A percentile compares a stretch with the other conserved stretches of the same genome.
These are phyloP conservation scores for Atlantisia rogersi DNA, from an alignment of 2,113 vertebrate species.

Conservation along the genomic window DNA sequence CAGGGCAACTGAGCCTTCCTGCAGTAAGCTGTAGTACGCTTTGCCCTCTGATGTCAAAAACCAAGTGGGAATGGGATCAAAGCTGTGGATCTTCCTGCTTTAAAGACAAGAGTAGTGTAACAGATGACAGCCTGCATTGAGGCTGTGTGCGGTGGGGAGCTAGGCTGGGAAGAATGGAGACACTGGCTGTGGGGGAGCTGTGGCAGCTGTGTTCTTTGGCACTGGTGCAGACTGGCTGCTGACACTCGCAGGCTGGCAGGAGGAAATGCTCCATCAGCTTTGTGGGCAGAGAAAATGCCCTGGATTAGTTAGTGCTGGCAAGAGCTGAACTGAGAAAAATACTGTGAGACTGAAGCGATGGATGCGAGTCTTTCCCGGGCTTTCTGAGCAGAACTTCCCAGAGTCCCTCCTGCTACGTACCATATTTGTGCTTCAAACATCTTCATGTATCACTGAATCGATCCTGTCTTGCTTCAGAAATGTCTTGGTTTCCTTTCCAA, in stretches of 20 bases:
- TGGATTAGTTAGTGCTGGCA: slow-evolving; percentile 28
- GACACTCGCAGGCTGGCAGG: background rate
- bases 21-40: background rate
- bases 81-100: background rate
- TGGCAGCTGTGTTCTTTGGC: slow-evolving; percentile 1
- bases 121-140: background rate
- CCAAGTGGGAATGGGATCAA: background rate
- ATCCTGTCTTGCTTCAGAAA: background rate
- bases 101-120: background rate
- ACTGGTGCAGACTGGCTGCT: background rate
- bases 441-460: background rate
- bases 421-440: background rate
- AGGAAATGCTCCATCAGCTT: slow-evolving; percentile 34
- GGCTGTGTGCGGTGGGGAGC: background rate
- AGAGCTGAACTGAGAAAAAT: background rate
- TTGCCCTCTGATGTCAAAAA: background rate
- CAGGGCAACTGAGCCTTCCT: background rate
- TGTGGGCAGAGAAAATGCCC: slow-evolving; percentile 35
- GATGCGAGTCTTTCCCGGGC: background rate
- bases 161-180: background rate
- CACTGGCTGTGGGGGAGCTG: background rate
- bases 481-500: background rate
- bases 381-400: background rate
- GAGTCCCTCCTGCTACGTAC: background rate
- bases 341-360: background rate